Conservation (phyloP, 1,140 invertebrate species). For the Myzus persicae region DNA sequence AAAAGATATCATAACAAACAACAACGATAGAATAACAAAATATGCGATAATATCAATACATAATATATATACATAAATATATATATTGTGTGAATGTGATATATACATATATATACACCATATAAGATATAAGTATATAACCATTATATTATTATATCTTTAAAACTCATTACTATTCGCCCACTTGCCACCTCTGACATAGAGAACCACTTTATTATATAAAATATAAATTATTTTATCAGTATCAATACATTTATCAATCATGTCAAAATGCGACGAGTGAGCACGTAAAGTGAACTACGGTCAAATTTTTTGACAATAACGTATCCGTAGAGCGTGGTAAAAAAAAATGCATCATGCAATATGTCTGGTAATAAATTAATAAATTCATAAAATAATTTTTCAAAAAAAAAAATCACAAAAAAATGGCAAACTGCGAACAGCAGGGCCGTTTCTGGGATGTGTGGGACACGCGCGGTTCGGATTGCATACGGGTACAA, state of each 20-base stretch:
- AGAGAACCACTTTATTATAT: no score
- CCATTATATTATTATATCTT: no score
- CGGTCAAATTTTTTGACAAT: no score
- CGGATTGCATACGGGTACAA: conserved; percentile 54
- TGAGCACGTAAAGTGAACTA: neutral
- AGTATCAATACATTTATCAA: no score
- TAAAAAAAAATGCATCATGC: neutral
- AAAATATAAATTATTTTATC: no score
- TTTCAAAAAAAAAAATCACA: neutral
- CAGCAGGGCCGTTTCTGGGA: conserved; percentile 57
- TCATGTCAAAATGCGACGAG: neutral
- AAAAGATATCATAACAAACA: no score
- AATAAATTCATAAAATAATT: neutral
- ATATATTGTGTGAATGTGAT: no score
- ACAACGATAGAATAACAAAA: no score
- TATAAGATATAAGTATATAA: no score
- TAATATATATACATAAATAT: no score
- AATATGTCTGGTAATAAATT: neutral
- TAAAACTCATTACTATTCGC: neutral
- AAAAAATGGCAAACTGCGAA: conserved; percentile 54
- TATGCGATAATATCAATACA: no score
- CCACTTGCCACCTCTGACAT: neutral
- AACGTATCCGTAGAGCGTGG: neutral
- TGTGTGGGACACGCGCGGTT: conserved; percentile 50
- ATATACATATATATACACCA: no score